Evolutionary conservation across 2,888 invertebrate genomes (phyloP).

Genomic region (Ectemnius lituratus): DNA sequence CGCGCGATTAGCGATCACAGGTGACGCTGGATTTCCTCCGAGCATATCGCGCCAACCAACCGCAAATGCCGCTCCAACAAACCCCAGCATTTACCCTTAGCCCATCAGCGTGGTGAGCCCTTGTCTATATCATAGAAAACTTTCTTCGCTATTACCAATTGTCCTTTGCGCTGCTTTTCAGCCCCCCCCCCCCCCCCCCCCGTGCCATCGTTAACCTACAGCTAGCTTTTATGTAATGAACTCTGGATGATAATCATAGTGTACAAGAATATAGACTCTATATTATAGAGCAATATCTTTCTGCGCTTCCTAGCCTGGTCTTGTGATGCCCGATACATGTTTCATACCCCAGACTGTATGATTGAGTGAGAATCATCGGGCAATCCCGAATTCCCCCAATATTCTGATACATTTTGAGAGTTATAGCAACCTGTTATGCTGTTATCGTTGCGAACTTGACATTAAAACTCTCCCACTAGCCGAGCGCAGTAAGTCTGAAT

Average conservation of each 20-base stretch:
- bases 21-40: conserved; percentile 9
- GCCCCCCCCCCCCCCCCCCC: too few relatives aligned
- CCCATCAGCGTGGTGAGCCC: too few relatives aligned
- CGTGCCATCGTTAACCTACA: too few relatives aligned
- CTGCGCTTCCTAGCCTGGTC: too few relatives aligned
- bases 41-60: conserved; percentile 22
- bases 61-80: background rate
- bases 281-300: too few relatives aligned
- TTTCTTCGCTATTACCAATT: conserved; percentile 51
- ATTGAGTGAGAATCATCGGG: too few relatives aligned
- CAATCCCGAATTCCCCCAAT: background rate
- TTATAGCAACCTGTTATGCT: too few relatives aligned
- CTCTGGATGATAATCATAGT: too few relatives aligned
- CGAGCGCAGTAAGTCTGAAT: background rate
- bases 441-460: conserved; percentile 32
- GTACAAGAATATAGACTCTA: too few relatives aligned
- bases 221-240: too few relatives aligned
- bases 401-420: background rate
- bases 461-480: conserved; percentile 22
- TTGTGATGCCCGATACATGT: too few relatives aligned
- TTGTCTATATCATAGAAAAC: conserved; percentile 36
- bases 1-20: background rate
- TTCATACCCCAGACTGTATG: too few relatives aligned
- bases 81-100: background rate
- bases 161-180: conserved; percentile 45